Percentiles rank a stretch among this genome's conserved stretches.
phyloP scores from a whole-genome alignment of 2,888 invertebrate genomes.

The Globia sparganii region DNA sequence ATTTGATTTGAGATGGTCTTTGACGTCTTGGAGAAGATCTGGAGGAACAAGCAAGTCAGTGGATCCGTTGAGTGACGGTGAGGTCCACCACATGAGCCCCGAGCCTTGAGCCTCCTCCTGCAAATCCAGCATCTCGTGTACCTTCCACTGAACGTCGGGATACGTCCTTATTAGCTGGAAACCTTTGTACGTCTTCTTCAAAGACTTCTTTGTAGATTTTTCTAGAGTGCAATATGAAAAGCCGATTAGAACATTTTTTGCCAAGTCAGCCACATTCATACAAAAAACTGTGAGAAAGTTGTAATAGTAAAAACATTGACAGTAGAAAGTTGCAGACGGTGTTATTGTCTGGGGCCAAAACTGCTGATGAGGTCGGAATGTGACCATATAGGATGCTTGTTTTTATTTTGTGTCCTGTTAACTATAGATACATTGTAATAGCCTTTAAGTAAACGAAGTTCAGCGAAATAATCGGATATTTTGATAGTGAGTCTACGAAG shows the following conservation, averaged over 20 bases:
- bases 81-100: conserved; percentile 89
- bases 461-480: background rate
- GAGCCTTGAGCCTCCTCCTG: conserved; percentile 88
- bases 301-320: conserved; percentile 40
- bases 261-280: conserved; percentile 34
- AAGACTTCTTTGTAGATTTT: conserved; percentile 80
- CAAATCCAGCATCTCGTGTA: conserved; percentile 85
- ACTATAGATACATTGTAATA: background rate
- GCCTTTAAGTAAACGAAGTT: background rate
- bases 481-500: background rate
- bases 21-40: conserved; percentile 90
- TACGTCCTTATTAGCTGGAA: conserved; percentile 88
- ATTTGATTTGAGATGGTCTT: conserved; percentile 91
- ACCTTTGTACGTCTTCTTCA: conserved; percentile 89
- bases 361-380: conserved; percentile 8
- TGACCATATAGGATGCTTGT: conserved; percentile 4
- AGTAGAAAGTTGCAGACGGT: conserved; percentile 71
- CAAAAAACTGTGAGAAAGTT: conserved; percentile 46
- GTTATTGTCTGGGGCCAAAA: conserved; percentile 12
- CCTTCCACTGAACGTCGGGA: conserved; percentile 85
- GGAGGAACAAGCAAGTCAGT: conserved; percentile 94
- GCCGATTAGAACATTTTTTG: conserved; percentile 30
- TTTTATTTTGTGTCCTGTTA: background rate
- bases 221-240: conserved; percentile 68
- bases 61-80: conserved; percentile 87